These are phyloP conservation scores for Hololepta plana DNA, from an alignment of 2,888 invertebrate species.

Conservation along the genomic window DNA sequence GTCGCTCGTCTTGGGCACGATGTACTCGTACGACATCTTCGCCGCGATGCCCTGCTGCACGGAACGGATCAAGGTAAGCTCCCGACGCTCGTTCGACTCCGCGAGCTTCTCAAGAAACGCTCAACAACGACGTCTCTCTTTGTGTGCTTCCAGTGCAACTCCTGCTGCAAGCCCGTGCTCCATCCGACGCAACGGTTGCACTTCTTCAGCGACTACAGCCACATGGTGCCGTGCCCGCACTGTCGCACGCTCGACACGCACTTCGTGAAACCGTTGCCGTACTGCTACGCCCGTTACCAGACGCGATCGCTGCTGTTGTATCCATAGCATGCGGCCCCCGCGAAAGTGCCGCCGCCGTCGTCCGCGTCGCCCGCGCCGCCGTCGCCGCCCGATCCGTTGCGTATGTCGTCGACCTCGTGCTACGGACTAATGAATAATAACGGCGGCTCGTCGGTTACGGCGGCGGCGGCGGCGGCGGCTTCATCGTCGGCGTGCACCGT, in stretches of 20 bases:
- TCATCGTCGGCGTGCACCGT: too few relatives aligned
- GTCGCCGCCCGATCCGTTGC: background rate
- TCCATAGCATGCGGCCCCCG: slow-evolving; percentile 65
- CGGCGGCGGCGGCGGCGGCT: too few relatives aligned
- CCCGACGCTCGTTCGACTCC: background rate
- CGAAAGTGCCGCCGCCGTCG: background rate
- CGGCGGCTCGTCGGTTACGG: too few relatives aligned
- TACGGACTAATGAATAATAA: background rate
- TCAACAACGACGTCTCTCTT: slow-evolving; percentile 6
- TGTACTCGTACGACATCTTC: slow-evolving; percentile 97
- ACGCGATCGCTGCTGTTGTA: slow-evolving; percentile 43
- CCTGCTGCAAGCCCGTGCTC: slow-evolving; percentile 75
- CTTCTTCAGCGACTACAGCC: slow-evolving; percentile 91
- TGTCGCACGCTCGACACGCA: slow-evolving; percentile 83
- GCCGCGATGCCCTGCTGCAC: slow-evolving; percentile 94
- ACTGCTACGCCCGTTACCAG: slow-evolving; percentile 52
- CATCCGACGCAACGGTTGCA: slow-evolving; percentile 73
- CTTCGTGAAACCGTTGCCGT: slow-evolving; percentile 79
- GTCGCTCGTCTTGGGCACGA: slow-evolving; percentile 84
- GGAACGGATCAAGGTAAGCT: slow-evolving; percentile 69
- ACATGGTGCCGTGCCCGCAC: slow-evolving; percentile 77
- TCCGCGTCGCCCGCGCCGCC: slow-evolving; percentile 2
- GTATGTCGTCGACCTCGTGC: background rate
- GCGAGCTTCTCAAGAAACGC: background rate
- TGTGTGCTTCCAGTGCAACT: slow-evolving; percentile 63